Conservation (phyloP, 2,797 vertebrate species). For the Coregonus suidteri region DNA sequence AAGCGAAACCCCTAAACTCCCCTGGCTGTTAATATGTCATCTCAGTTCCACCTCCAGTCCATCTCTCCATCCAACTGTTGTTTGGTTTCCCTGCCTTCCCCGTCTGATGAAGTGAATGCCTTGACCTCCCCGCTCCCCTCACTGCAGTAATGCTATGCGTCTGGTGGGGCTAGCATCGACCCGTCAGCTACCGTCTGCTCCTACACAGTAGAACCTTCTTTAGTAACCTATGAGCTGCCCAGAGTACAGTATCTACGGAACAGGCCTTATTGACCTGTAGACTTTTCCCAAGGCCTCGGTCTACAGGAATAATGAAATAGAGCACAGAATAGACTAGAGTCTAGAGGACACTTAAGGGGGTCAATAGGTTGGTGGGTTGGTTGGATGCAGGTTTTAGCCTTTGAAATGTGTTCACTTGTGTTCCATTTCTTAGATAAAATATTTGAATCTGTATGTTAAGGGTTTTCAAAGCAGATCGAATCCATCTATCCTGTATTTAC, state of each 20-base stretch:
- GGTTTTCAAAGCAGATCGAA: neutral
- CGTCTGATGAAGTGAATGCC: slow-evolving; percentile 65
- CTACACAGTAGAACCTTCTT: slow-evolving; percentile 67
- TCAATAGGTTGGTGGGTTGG: neutral
- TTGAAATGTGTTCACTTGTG: slow-evolving; percentile 27
- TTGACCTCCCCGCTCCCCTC: slow-evolving; percentile 65
- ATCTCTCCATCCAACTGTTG: slow-evolving; percentile 61
- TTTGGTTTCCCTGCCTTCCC: slow-evolving; percentile 58
- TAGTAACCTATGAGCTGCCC: slow-evolving; percentile 67
- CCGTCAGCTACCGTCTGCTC: slow-evolving; percentile 54
- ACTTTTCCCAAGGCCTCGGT: slow-evolving; percentile 63
- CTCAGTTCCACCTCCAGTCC: slow-evolving; percentile 25
- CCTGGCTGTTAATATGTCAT: slow-evolving; percentile 65
- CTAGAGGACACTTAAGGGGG: slow-evolving; percentile 22
- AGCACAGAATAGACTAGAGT: slow-evolving; percentile 61
- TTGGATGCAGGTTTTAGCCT: neutral
- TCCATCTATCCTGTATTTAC: neutral
- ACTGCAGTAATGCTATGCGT: slow-evolving; percentile 74
- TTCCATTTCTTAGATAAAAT: slow-evolving; percentile 45
- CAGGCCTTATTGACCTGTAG: slow-evolving; percentile 70
- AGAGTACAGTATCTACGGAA: slow-evolving; percentile 38
- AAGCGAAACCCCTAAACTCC: slow-evolving; percentile 13
- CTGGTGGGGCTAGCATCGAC: slow-evolving; percentile 58
- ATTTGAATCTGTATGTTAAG: slow-evolving; percentile 54
- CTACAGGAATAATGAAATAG: slow-evolving; percentile 11